Base-by-base conservation (phyloP, 2,888 invertebrate genomes). In the Drosophila multiciliata region DNA sequence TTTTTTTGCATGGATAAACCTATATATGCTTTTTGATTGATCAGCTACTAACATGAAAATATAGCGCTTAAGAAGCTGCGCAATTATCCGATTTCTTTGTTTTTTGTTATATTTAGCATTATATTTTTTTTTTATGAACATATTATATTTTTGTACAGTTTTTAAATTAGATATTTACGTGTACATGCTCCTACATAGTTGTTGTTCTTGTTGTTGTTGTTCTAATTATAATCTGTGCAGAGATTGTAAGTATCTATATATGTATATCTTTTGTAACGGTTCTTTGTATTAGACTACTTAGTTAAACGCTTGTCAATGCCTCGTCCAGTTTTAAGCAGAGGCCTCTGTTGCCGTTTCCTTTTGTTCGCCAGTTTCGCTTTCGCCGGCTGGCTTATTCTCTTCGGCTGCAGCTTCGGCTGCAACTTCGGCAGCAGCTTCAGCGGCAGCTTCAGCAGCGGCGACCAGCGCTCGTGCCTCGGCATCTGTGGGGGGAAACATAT, bases 401-500 rank as follows among this genome's bases (percentile, higher is more conserved):
- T 52, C 75, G 15, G 63, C 67, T 45, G 67, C 80, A 17, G 60
- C 64, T 42, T 65, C 71, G 3, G 50, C 53, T 45, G 67, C 80
- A 17, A 58, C 64, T 42, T 65, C 71, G 3, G 50, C 53, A 8
- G 61, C 82, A 8, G 20, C 29, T 29, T 29, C 29, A 5, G 70
- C 82, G 40, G 75, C 87, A 40, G 87, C 84, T 55, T 89, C 87
- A 58, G 90, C 89, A 26, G 89, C 90, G 38, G 91, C 90, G 63
- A 84, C 83, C 75, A 87, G 67, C 40, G 91, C 90, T 35, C 91
- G 91, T 49, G 89, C 85, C 71, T 91, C 92, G 57, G 91, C 91
- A 83, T 91, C 91, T 91, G 71, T 6, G 63, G n/a, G 26, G 33
- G 7, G 17, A 20, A 40, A 45, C 8, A 11, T 29, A 40, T 12